Conservation (phyloP, 1,140 invertebrate genomes). For the Lineus longissimus region DNA sequence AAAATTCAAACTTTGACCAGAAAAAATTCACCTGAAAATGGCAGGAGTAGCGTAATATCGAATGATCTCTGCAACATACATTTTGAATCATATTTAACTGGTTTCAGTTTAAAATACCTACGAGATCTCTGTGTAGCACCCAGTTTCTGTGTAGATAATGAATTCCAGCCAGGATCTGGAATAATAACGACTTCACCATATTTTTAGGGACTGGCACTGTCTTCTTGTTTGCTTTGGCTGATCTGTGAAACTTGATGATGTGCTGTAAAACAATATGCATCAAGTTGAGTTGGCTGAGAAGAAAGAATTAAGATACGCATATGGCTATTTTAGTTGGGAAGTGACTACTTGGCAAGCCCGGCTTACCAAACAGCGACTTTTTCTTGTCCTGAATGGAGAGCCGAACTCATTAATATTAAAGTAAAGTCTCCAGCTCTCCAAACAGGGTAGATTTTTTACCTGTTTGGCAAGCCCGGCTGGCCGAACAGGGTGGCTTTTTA, state of each 20-base stretch:
- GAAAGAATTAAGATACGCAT: constrained; percentile 12
- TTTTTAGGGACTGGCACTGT: constrained; percentile 85
- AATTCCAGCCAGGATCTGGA: constrained; percentile 98
- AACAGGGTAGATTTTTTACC: no score
- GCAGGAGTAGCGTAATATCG: no score
- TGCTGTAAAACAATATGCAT: constrained; percentile 62
- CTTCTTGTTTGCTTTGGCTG: constrained; percentile 97
- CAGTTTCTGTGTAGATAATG: constrained; percentile 99
- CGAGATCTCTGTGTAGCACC: constrained; percentile 97
- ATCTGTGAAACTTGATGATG: constrained; percentile 98
- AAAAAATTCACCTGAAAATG: no score
- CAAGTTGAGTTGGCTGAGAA: neutral
- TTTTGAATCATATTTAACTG: neutral
- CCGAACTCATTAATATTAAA: no score
- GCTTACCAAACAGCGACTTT: no score
- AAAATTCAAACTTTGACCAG: no score
- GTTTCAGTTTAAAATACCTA: constrained; percentile 54
- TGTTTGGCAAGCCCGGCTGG: no score
- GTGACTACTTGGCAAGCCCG: no score
- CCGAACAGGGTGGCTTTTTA: no score
- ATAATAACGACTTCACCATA: constrained; percentile 86
- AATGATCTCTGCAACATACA: neutral
- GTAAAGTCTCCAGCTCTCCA: no score
- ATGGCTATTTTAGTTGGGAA: neutral
- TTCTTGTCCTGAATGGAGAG: no score